phyloP scores from a whole-genome alignment of 2,113 vertebrate species.

The Mionectes macconnelli region DNA sequence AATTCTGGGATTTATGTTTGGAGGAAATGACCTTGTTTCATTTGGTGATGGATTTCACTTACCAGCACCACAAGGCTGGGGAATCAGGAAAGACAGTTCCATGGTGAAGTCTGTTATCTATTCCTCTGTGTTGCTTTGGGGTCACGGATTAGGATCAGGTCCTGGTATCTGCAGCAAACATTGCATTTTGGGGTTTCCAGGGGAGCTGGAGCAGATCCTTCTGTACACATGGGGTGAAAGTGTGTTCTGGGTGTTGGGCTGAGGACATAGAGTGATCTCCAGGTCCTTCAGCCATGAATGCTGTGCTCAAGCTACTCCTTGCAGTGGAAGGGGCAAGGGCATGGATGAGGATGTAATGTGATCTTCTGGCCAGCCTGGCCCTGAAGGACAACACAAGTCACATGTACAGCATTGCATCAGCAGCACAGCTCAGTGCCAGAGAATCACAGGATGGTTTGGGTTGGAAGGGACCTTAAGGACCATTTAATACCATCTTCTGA shows the following conservation, averaged over 20 bases:
- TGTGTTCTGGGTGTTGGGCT: background rate
- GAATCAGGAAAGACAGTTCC: background rate
- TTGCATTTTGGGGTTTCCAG: background rate
- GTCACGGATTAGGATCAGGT: background rate
- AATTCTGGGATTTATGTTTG: background rate
- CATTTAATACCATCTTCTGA: background rate
- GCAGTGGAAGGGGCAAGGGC: background rate
- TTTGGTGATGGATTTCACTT: background rate
- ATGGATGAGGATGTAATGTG: rapidly evolving
- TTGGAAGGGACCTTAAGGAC: background rate
- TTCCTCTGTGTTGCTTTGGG: background rate
- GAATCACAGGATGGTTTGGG: background rate
- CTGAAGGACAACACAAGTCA: background rate
- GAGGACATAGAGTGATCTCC: rapidly evolving
- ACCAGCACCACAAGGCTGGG: background rate
- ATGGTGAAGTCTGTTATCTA: background rate
- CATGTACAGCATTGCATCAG: rapidly evolving
- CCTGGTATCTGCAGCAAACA: background rate
- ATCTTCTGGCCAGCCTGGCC: background rate
- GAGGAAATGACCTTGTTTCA: background rate
- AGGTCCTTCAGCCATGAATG: background rate
- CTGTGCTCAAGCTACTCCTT: background rate
- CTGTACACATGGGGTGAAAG: rapidly evolving
- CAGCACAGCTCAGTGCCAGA: too few relatives aligned
- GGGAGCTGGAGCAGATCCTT: background rate